These are phyloP conservation scores for Linnaemya vulpina DNA, from an alignment of 2,888 invertebrate genomes.

Conservation along the genomic window DNA sequence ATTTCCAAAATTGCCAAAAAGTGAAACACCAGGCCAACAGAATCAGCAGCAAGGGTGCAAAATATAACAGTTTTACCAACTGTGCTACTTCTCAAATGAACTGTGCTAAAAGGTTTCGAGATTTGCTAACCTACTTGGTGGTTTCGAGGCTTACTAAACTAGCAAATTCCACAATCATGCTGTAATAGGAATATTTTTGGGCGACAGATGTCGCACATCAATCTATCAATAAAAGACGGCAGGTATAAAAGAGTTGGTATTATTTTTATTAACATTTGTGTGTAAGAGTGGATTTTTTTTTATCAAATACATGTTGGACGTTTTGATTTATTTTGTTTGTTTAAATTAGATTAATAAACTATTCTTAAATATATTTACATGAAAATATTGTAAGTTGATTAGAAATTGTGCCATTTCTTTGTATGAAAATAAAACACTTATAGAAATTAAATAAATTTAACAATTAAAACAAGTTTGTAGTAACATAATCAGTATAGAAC, in stretches of 20 bases:
- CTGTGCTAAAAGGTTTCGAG: neutral
- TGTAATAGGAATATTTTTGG: no score
- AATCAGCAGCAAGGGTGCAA: neutral
- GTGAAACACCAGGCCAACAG: neutral
- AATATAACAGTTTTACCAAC: slow-evolving; percentile 6
- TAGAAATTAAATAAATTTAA: slow-evolving; percentile 40
- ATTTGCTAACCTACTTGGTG: neutral
- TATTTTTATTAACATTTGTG: neutral
- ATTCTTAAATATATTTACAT: slow-evolving; percentile 51
- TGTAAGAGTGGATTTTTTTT: slow-evolving; percentile 51
- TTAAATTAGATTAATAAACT: slow-evolving; percentile 23
- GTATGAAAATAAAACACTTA: slow-evolving; percentile 16
- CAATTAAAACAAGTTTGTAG: slow-evolving; percentile 11
- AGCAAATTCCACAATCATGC: neutral
- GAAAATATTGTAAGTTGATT: slow-evolving; percentile 31
- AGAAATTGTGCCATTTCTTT: slow-evolving; percentile 54
- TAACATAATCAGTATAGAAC: slow-evolving; percentile 43
- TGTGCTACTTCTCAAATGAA: neutral
- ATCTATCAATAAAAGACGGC: neutral
- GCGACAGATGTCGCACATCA: no score
- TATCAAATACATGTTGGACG: slow-evolving; percentile 63
- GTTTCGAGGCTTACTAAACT: neutral
- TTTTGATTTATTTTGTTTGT: slow-evolving; percentile 40
- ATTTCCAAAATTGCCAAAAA: neutral
- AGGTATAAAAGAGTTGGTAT: neutral